These are phyloP conservation scores for Serinus canaria DNA, from an alignment of 2,113 vertebrate genomes.

Conservation along the genomic window DNA sequence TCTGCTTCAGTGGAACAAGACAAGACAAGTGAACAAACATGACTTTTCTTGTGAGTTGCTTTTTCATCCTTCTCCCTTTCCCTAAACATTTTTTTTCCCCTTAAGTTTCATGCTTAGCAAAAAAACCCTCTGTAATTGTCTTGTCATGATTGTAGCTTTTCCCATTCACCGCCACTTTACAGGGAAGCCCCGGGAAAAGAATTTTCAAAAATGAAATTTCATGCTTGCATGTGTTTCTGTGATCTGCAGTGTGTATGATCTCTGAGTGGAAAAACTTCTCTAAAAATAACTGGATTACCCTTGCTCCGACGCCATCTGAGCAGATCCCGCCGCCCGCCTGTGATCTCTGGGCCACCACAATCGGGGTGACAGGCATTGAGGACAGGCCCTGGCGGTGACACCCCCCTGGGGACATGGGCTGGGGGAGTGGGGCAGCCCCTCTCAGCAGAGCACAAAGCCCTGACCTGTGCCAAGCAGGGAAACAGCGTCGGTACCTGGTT, in stretches of 20 bases:
- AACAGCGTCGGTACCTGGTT: background rate
- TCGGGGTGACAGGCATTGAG: slow-evolving; percentile 81
- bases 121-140: slow-evolving; percentile 66
- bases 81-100: background rate
- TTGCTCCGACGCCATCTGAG: slow-evolving; percentile 71
- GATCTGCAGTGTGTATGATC: slow-evolving; percentile 84
- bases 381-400: slow-evolving; percentile 70
- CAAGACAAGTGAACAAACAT: slow-evolving; percentile 12
- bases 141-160: slow-evolving; percentile 65
- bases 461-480: slow-evolving; percentile 45
- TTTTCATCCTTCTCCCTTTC: background rate
- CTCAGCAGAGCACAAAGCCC: background rate
- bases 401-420: background rate
- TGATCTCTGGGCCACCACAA: slow-evolving; percentile 79
- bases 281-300: slow-evolving; percentile 86
- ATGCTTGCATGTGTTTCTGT: slow-evolving; percentile 84
- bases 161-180: slow-evolving; percentile 64
- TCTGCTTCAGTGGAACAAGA: slow-evolving; percentile 24
- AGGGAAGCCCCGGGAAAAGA: slow-evolving; percentile 75
- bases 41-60: background rate
- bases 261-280: slow-evolving; percentile 81
- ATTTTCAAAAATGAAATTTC: slow-evolving; percentile 83
- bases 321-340: slow-evolving; percentile 68
- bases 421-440: background rate
- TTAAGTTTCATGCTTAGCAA: slow-evolving; percentile 57